These are phyloP conservation scores for Carcina quercana DNA, from an alignment of 2,888 invertebrate species.

Conservation along the genomic window DNA sequence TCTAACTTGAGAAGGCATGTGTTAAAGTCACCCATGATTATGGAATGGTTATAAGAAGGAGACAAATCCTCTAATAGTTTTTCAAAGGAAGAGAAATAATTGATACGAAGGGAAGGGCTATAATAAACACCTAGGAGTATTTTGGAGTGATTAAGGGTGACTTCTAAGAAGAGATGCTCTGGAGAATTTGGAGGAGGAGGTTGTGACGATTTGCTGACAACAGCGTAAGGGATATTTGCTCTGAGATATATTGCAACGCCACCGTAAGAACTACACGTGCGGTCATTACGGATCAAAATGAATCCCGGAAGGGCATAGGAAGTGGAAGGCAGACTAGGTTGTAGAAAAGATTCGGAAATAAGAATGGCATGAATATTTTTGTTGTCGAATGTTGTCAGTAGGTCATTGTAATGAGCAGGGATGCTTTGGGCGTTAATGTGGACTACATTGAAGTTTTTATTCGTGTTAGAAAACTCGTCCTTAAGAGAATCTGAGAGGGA, in stretches of 20 bases:
- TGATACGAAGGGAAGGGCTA: constrained; percentile 6
- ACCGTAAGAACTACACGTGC: constrained; percentile 6
- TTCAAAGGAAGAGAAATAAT: constrained; percentile 12
- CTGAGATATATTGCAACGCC: constrained; percentile 14
- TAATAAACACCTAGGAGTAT: constrained; percentile 11
- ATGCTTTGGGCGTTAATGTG: not conserved
- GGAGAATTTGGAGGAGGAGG: constrained; percentile 4
- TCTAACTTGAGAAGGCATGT: constrained; percentile 11
- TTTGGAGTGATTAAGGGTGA: constrained; percentile 4
- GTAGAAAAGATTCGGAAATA: constrained; percentile 1
- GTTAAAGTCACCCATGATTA: constrained; percentile 12
- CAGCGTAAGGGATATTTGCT: constrained; percentile 4
- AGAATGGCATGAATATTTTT: not conserved
- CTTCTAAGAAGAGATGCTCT: constrained; percentile 12
- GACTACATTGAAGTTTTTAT: not conserved
- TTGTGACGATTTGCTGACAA: not conserved
- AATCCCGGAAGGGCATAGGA: constrained; percentile 8
- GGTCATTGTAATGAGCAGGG: not conserved
- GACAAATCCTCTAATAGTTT: constrained; percentile 1
- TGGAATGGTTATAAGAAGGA: constrained; percentile 5
- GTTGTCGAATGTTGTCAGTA: not conserved
- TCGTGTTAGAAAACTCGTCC: too few relatives aligned
- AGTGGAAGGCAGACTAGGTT: too few relatives aligned
- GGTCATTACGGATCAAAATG: constrained; percentile 11
- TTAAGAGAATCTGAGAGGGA: too few relatives aligned